Evolutionary conservation across 2,113 vertebrate genomes (phyloP).

Genomic region (Monopterus albus): DNA sequence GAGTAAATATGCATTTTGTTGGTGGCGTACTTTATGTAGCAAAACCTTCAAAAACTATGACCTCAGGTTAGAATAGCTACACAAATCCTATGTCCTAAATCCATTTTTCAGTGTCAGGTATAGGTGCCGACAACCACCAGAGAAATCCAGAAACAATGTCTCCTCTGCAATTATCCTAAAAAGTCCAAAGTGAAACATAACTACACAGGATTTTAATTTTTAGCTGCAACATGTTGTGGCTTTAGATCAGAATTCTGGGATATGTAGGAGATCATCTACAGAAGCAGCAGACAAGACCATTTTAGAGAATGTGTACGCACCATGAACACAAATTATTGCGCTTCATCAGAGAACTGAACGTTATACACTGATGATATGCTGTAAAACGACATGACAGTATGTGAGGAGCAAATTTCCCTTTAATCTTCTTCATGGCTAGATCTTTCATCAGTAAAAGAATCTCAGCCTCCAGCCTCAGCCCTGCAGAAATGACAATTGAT

Average conservation of each 20-base stretch:
- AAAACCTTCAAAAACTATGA: neutral
- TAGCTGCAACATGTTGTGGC: neutral
- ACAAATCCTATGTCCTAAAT: neutral
- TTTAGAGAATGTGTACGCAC: neutral
- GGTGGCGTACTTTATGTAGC: too few relatives aligned
- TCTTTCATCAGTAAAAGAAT: conserved; percentile 74
- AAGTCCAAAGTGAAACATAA: conserved; percentile 1
- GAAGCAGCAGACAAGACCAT: neutral
- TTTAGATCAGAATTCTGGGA: neutral
- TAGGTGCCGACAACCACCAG: neutral
- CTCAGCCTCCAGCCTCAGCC: conserved; percentile 47
- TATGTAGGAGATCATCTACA: neutral
- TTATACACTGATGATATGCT: conserved; percentile 44
- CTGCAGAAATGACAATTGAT: conserved; percentile 79
- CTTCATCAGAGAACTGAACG: conserved; percentile 27
- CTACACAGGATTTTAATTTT: neutral
- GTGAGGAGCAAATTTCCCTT: conserved; percentile 59
- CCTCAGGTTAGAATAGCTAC: neutral
- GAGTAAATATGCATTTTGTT: neutral
- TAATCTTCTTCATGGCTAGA: conserved; percentile 68
- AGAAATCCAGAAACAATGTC: neutral
- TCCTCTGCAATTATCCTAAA: neutral
- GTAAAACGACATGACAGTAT: conserved; percentile 19
- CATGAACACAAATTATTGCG: conserved; percentile 23
- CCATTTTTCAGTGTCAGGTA: neutral